Evolutionary conservation across 1,140 invertebrate genomes (phyloP).

Genomic region (Cherax destructor): DNA sequence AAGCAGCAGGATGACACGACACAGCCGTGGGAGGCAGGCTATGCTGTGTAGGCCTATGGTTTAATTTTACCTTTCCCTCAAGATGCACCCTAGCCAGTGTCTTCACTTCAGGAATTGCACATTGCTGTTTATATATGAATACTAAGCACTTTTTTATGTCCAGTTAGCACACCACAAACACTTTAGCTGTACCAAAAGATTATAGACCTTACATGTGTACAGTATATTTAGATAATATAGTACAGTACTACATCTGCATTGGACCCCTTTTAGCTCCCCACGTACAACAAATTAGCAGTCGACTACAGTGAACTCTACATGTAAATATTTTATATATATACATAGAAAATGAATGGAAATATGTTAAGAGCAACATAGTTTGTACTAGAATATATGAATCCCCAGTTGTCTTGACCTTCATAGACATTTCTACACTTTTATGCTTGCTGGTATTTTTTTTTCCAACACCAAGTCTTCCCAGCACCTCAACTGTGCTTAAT

Average conservation of each 20-base stretch:
- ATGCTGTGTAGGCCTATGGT: constrained; percentile 32
- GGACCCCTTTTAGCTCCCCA: constrained; percentile 32
- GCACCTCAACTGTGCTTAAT: not conserved
- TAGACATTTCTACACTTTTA: constrained; percentile 1
- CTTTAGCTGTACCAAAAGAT: constrained; percentile 26
- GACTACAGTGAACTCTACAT: constrained; percentile 6
- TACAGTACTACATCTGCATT: constrained; percentile 28
- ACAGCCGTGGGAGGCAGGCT: constrained; percentile 35
- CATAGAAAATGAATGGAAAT: constrained; percentile 15
- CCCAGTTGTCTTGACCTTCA: not conserved
- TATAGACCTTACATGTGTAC: constrained; percentile 48
- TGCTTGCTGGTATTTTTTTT: constrained; percentile 24
- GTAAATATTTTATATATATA: not conserved
- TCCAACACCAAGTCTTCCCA: not conserved
- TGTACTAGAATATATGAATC: not conserved
- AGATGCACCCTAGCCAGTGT: constrained; percentile 56
- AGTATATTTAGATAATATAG: constrained; percentile 24
- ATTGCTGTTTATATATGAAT: constrained; percentile 21
- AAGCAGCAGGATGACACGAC: constrained; percentile 23
- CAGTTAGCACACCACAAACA: constrained; percentile 32
- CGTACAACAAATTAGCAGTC: not conserved
- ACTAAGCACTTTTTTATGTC: constrained; percentile 35
- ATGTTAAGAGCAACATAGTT: constrained; percentile 18
- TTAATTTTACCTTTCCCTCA: constrained; percentile 33
- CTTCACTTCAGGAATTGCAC: constrained; percentile 27